Evolutionary conservation across 2,888 invertebrate genomes (phyloP).

Genomic region (Drosophila lacicola): DNA sequence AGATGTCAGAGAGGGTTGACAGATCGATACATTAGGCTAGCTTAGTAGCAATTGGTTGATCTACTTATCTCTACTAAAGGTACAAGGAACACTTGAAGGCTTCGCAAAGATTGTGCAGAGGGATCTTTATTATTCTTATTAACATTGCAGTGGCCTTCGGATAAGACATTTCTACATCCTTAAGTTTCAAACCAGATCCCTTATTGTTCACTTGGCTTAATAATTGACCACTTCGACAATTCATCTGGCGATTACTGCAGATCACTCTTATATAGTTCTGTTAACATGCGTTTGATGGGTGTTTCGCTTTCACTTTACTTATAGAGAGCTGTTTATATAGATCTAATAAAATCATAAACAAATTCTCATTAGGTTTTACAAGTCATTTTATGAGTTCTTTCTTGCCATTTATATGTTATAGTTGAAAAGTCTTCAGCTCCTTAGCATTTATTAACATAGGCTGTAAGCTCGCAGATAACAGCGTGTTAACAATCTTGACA

Average conservation of each 20-base stretch:
- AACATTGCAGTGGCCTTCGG: too few relatives aligned
- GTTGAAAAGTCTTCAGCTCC: neutral
- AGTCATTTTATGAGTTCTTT: neutral
- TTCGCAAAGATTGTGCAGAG: neutral
- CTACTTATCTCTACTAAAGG: neutral
- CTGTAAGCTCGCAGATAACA: neutral
- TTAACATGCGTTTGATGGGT: too few relatives aligned
- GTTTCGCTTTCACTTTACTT: neutral
- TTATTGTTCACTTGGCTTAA: too few relatives aligned
- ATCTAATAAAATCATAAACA: neutral
- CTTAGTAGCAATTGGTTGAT: neutral
- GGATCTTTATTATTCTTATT: neutral
- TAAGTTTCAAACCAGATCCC: too few relatives aligned
- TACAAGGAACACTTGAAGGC: neutral
- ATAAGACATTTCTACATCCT: too few relatives aligned
- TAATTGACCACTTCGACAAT: too few relatives aligned
- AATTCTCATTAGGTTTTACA: neutral
- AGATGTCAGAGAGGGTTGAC: constrained; percentile 23
- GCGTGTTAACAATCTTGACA: too few relatives aligned
- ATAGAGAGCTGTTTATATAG: neutral
- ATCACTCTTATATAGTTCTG: too few relatives aligned
- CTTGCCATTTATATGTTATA: neutral
- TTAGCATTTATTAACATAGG: neutral
- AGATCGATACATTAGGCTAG: neutral
- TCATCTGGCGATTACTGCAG: too few relatives aligned